Percentiles rank a stretch among this genome's conserved stretches.
phyloP scores from a whole-genome alignment of 1,140 invertebrate genomes.

The Vanessa atalanta region DNA sequence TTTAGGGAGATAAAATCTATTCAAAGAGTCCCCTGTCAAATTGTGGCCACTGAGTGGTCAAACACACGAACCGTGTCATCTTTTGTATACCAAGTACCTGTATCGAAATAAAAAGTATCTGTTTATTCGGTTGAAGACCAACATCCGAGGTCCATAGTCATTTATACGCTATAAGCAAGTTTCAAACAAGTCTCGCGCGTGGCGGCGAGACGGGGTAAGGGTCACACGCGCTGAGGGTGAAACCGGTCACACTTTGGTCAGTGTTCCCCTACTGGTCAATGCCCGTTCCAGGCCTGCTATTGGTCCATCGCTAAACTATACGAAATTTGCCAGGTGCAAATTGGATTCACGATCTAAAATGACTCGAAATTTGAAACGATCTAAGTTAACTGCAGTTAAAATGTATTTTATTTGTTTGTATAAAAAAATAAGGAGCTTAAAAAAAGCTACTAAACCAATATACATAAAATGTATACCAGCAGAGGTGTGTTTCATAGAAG shows the following conservation, averaged over 20 bases:
- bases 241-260: constrained; percentile 70
- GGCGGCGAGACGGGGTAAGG: constrained; percentile 23
- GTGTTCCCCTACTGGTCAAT: constrained; percentile 28
- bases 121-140: constrained; percentile 57
- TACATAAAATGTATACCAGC: no score
- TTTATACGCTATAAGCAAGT: constrained; percentile 51
- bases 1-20: constrained; percentile 70
- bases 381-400: no score
- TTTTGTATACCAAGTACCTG: constrained; percentile 62
- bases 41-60: constrained; percentile 66
- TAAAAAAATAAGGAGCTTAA: no score
- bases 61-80: constrained; percentile 65
- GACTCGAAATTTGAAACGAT: background rate
- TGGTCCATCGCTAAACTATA: constrained; percentile 36
- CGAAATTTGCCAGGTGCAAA: constrained; percentile 57
- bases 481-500: no score
- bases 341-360: background rate
- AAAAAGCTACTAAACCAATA: no score
- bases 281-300: constrained; percentile 35
- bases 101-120: constrained; percentile 51
- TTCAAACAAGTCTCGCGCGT: constrained; percentile 33
- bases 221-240: constrained; percentile 24
- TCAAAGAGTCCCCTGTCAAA: constrained; percentile 59
- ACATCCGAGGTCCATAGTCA: constrained; percentile 70
- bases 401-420: no score